A percentile compares a stretch with the other conserved stretches of the same genome.
phyloP scores from a whole-genome alignment of 1,140 invertebrate species.

The Lepidurus couesii region DNA sequence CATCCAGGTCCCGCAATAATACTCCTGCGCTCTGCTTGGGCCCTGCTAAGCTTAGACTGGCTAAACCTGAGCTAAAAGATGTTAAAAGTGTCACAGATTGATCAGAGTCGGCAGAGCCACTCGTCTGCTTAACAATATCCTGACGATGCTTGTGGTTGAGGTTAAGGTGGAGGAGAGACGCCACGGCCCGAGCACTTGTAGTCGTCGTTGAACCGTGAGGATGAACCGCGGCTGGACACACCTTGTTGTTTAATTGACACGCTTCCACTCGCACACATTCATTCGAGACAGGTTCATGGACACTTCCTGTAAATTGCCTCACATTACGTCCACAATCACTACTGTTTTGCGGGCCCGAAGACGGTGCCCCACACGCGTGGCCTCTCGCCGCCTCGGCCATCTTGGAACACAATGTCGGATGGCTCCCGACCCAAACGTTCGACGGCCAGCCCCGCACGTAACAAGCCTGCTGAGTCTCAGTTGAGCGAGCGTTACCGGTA shows the following conservation, averaged over 20 bases:
- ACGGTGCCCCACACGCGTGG: conserved; percentile 19
- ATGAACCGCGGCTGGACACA: not conserved
- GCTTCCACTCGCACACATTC: not conserved
- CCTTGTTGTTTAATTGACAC: not conserved
- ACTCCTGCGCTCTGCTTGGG: not conserved
- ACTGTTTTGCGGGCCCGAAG: conserved; percentile 9
- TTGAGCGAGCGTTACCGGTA: conserved; percentile 17
- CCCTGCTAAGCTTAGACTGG: not conserved
- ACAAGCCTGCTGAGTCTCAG: not conserved
- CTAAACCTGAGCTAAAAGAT: conserved; percentile 7
- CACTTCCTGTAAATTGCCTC: not conserved
- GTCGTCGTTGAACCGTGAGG: not conserved
- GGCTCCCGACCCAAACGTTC: not conserved
- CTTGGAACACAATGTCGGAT: conserved; percentile 8
- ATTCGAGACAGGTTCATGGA: not conserved
- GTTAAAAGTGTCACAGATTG: not conserved
- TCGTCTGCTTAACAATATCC: not conserved
- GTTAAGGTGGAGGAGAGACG: not conserved
- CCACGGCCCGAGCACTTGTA: not conserved
- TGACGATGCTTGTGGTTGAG: not conserved
- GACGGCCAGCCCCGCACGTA: conserved; percentile 2
- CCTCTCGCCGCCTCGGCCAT: conserved; percentile 16
- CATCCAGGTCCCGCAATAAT: not conserved
- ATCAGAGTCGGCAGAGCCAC: not conserved
- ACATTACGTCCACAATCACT: conserved; percentile 2